A percentile compares a stretch with the other conserved stretches of the same genome.
These are phyloP conservation scores for Thunnus maccoyii DNA, from an alignment of 2,113 vertebrate genomes.

Conservation along the genomic window DNA sequence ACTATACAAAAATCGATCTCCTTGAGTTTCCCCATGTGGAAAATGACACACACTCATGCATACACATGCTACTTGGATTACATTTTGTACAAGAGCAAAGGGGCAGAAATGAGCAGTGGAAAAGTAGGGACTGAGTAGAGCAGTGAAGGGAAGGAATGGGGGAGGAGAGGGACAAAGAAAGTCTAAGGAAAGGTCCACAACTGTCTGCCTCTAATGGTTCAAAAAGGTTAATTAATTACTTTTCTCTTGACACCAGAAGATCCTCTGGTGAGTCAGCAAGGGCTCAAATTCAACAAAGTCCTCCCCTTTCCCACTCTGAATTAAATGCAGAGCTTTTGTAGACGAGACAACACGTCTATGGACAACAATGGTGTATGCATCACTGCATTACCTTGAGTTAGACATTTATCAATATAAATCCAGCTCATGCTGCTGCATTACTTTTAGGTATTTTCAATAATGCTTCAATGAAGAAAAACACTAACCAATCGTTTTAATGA, in stretches of 20 bases:
- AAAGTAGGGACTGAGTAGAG: background rate
- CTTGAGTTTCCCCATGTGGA: constrained; percentile 1
- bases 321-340: constrained; percentile 34
- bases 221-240: constrained; percentile 69
- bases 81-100: background rate
- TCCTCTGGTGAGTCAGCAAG: constrained; percentile 39
- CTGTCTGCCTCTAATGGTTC: constrained; percentile 26
- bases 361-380: background rate
- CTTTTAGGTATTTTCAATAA: background rate
- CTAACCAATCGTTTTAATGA: background rate
- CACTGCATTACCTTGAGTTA: background rate
- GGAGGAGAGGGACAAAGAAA: constrained; percentile 41
- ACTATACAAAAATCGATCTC: constrained; percentile 42
- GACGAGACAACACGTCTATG: background rate
- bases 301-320: background rate
- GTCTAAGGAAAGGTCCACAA: constrained; percentile 29
- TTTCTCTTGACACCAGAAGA: constrained; percentile 45
- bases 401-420: background rate
- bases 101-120: background rate
- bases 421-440: constrained; percentile 12
- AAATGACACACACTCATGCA: background rate
- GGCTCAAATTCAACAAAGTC: constrained; percentile 47
- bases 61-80: constrained; percentile 13
- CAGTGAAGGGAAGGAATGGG: background rate
- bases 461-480: background rate